Conservation (phyloP, 2,797 vertebrate genomes). For the Cynopterus sphinx region DNA sequence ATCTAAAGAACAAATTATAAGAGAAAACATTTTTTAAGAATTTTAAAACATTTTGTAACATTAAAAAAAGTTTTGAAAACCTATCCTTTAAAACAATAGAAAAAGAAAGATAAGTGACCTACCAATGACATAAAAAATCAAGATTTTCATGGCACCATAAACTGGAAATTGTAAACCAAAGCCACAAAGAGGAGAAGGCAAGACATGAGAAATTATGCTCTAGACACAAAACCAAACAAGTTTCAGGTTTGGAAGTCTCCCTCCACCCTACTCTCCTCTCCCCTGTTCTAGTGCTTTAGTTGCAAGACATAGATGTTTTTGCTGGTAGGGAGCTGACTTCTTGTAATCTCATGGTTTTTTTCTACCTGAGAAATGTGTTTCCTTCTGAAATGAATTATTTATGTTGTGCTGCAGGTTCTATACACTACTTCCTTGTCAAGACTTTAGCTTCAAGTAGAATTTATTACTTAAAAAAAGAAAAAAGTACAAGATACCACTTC, state of each 20-base stretch:
- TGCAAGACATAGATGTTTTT: background rate
- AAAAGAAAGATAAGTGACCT: background rate
- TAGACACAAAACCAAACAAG: background rate
- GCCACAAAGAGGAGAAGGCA: background rate
- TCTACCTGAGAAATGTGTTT: constrained; percentile 93
- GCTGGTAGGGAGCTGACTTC: constrained; percentile 85
- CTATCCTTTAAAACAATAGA: background rate
- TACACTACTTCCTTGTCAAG: constrained; percentile 81
- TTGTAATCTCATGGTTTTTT: constrained; percentile 92
- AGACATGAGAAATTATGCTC: background rate
- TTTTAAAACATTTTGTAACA: background rate
- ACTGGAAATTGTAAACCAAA: background rate
- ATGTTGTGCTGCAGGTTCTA: constrained; percentile 91
- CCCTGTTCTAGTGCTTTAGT: background rate
- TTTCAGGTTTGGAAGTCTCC: background rate
- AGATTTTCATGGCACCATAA: background rate
- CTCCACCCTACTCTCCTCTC: background rate
- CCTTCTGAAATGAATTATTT: constrained; percentile 93
- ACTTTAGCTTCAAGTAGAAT: background rate
- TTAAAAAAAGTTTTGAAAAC: background rate
- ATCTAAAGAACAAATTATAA: constrained; percentile 1
- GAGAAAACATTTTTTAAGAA: background rate
- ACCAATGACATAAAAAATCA: background rate
- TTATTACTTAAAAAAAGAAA: background rate
- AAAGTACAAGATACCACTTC: background rate